A percentile compares a stretch with the other conserved stretches of the same genome.
Conservation (phyloP, 2,888 invertebrate species). For the Malacosoma neustria region DNA sequence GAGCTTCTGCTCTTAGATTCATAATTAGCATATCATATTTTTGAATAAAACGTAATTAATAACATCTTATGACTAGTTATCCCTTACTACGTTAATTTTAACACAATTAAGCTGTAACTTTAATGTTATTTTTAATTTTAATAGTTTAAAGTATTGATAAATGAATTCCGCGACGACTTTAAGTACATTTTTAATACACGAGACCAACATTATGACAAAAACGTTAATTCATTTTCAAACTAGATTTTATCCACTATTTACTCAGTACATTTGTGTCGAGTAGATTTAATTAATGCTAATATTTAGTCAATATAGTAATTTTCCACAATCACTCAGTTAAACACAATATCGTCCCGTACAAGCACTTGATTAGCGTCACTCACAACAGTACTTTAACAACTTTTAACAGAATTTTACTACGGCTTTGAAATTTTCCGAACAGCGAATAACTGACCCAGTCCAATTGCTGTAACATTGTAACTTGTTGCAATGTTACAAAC, state of each 20-base stretch:
- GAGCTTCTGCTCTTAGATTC: too few species aligned
- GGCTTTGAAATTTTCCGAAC: slow-evolving; percentile 64
- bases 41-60: slow-evolving; percentile 45
- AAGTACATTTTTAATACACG: slow-evolving; percentile 11
- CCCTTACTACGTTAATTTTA: slow-evolving; percentile 54
- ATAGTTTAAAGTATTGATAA: slow-evolving; percentile 7
- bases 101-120: slow-evolving; percentile 27
- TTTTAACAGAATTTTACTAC: slow-evolving; percentile 58
- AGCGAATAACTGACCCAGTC: slow-evolving; percentile 76
- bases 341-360: slow-evolving; percentile 31
- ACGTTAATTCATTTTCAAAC: too few species aligned
- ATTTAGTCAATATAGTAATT: neutral
- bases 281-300: neutral
- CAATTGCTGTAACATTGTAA: slow-evolving; percentile 50
- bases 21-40: neutral
- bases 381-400: slow-evolving; percentile 54
- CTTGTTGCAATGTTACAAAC: slow-evolving; percentile 46
- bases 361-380: slow-evolving; percentile 45
- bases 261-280: too few species aligned
- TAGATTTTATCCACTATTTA: too few species aligned
- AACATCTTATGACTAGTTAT: slow-evolving; percentile 72
- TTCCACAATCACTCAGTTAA: slow-evolving; percentile 9
- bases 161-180: slow-evolving; percentile 7
- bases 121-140: slow-evolving; percentile 19
- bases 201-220: neutral